phyloP scores from a whole-genome alignment of 2,797 vertebrate genomes.

The Karalla daura region DNA sequence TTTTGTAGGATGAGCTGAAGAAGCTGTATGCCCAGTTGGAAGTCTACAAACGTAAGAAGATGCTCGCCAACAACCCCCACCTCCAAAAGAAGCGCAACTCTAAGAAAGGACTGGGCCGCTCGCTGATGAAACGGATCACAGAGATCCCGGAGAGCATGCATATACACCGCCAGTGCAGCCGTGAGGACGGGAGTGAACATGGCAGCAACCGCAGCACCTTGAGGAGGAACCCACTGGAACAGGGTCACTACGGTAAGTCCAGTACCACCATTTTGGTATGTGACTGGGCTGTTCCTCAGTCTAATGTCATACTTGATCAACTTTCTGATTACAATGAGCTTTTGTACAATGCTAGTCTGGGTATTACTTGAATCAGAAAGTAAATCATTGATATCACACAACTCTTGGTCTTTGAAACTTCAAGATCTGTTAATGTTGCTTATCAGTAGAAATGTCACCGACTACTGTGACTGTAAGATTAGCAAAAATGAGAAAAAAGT shows the following conservation, averaged over 20 bases:
- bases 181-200: conserved; percentile 91
- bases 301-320: too few species aligned
- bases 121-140: conserved; percentile 95
- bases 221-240: conserved; percentile 88
- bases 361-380: too few species aligned
- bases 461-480: background rate
- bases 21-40: conserved; percentile 97
- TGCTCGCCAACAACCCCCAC: conserved; percentile 98
- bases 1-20: conserved; percentile 93
- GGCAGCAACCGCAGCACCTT: conserved; percentile 84
- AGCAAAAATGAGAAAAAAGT: too few species aligned
- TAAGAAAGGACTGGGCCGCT: conserved; percentile 96
- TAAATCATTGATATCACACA: background rate
- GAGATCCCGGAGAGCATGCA: conserved; percentile 97
- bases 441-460: background rate
- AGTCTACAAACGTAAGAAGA: conserved; percentile 98
- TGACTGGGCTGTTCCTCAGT: too few species aligned
- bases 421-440: background rate
- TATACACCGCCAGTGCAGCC: conserved; percentile 94
- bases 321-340: too few species aligned
- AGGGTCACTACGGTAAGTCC: conserved; percentile 79
- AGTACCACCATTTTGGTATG: background rate
- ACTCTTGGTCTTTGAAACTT: too few species aligned
- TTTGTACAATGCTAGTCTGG: too few species aligned
- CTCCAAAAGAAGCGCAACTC: conserved; percentile 99